phyloP scores from a whole-genome alignment of 2,113 vertebrate genomes.

The Cyphomyrus plagiostoma region DNA sequence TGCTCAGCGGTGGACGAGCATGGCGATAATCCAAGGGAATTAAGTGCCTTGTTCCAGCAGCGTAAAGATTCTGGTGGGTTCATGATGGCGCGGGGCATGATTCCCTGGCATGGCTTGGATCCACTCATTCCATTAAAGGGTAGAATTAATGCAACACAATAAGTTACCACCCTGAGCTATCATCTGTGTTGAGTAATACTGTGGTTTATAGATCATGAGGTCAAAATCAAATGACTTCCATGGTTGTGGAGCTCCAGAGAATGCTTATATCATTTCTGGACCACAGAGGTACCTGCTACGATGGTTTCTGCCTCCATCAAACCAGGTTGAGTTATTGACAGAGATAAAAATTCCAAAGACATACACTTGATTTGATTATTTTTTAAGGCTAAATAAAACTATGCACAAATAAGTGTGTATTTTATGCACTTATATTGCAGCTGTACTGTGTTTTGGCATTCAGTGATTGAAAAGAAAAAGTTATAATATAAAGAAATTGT shows the following conservation, averaged over 20 bases:
- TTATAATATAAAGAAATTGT: background rate
- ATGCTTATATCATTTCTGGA: background rate
- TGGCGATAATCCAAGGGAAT: background rate
- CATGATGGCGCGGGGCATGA: background rate
- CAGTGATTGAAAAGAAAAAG: background rate
- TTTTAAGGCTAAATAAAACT: background rate
- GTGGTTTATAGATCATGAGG: background rate
- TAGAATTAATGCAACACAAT: constrained; percentile 1
- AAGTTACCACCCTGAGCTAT: background rate
- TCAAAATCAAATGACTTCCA: background rate
- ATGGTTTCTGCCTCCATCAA: background rate
- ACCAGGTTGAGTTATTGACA: background rate
- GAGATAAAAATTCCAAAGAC: background rate
- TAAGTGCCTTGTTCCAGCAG: constrained; percentile 2
- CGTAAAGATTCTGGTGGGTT: background rate
- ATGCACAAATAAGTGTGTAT: background rate
- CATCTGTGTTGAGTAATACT: background rate
- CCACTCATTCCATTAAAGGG: background rate
- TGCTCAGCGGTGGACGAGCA: constrained; percentile 2
- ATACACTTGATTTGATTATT: background rate
- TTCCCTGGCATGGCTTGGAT: background rate
- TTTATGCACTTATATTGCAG: background rate
- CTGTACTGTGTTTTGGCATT: background rate
- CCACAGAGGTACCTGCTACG: background rate
- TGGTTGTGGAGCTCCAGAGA: background rate